These are phyloP conservation scores for Clistopyga incitator DNA, from an alignment of 2,888 invertebrate species.

Conservation along the genomic window DNA sequence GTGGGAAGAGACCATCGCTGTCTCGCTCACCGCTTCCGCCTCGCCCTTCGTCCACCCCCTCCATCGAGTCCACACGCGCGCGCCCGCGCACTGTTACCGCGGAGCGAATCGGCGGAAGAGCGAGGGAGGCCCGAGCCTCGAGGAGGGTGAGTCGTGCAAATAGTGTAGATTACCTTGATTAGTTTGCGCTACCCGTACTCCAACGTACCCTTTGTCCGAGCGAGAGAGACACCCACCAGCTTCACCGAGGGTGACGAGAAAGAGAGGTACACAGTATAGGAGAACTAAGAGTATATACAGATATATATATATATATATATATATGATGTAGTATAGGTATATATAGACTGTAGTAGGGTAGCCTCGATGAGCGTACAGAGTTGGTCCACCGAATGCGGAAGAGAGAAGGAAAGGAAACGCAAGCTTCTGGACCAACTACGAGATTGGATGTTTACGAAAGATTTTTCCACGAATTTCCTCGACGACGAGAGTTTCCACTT, in stretches of 20 bases:
- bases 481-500: slow-evolving; percentile 58
- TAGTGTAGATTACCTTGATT: slow-evolving; percentile 75
- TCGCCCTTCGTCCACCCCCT: slow-evolving; percentile 14
- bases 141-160: slow-evolving; percentile 71
- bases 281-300: slow-evolving; percentile 51
- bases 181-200: slow-evolving; percentile 72
- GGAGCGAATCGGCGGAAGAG: slow-evolving; percentile 41
- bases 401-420: slow-evolving; percentile 42
- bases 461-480: slow-evolving; percentile 66
- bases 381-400: slow-evolving; percentile 16
- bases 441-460: slow-evolving; percentile 71
- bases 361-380: slow-evolving; percentile 19
- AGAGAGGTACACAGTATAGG: slow-evolving; percentile 56
- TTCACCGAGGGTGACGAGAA: slow-evolving; percentile 53
- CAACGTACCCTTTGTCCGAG: slow-evolving; percentile 69
- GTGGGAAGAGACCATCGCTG: slow-evolving; percentile 6
- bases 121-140: slow-evolving; percentile 42
- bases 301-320: no score
- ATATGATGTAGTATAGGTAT: slow-evolving; percentile 25
- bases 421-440: slow-evolving; percentile 64
- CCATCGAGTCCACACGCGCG: slow-evolving; percentile 29
- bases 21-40: neutral
- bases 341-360: neutral
- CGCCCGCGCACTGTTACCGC: slow-evolving; percentile 54
- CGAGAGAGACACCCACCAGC: slow-evolving; percentile 56